These are phyloP conservation scores for Argyresthia albistria DNA, from an alignment of 2,888 invertebrate genomes.

Conservation along the genomic window DNA sequence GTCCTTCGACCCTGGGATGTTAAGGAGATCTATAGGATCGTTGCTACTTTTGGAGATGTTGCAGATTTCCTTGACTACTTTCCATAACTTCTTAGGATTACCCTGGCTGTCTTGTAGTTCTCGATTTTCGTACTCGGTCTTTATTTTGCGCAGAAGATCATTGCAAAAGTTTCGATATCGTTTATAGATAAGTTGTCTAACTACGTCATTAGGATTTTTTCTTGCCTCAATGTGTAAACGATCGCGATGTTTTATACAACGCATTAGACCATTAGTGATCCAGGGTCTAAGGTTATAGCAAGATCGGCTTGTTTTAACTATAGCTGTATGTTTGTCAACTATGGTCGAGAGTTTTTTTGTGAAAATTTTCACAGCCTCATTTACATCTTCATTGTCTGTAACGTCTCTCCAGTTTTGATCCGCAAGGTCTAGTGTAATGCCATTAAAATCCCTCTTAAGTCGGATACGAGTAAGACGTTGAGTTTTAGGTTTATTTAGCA, in stretches of 20 bases:
- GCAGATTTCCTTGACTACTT: no score
- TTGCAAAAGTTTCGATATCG: no score
- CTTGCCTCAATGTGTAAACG: not conserved
- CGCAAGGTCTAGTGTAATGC: not conserved
- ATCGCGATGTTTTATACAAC: not conserved
- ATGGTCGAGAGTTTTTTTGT: not conserved
- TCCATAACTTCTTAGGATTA: no score
- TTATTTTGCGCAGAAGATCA: no score
- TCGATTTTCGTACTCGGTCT: no score
- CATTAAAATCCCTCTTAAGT: not conserved
- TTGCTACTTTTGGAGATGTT: no score
- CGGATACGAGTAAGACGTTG: not conserved
- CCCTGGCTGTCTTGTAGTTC: no score
- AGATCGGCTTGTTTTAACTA: not conserved
- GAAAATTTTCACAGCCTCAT: not conserved
- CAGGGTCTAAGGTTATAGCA: not conserved
- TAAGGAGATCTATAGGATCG: no score
- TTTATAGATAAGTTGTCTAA: not conserved
- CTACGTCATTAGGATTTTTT: not conserved
- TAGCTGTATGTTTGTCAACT: not conserved
- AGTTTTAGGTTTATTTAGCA: not conserved
- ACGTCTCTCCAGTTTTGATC: not conserved
- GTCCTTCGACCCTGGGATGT: no score
- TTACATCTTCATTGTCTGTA: not conserved
- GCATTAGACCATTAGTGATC: not conserved